phyloP scores from a whole-genome alignment of 2,113 vertebrate species.

The Dinomys branickii region DNA sequence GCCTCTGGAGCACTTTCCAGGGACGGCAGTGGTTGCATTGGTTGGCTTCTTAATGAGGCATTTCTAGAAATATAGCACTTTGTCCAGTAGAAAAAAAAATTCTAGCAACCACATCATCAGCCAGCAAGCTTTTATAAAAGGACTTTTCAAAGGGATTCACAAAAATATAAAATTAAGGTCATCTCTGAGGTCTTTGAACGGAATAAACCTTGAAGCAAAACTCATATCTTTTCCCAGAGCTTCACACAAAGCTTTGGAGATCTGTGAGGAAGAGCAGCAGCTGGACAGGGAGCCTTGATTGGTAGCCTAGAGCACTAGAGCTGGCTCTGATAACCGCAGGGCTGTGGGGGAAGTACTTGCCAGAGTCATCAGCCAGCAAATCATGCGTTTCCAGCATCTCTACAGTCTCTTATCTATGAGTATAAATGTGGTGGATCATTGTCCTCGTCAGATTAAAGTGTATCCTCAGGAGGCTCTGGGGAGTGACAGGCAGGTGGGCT shows the following conservation, averaged over 20 bases:
- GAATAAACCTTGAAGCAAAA: conserved; percentile 50
- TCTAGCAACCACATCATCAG: conserved; percentile 31
- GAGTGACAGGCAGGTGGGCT: conserved; percentile 55
- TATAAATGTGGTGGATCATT: neutral
- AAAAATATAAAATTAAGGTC: conserved; percentile 62
- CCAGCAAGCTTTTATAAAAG: neutral
- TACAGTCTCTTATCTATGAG: neutral
- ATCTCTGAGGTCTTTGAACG: conserved; percentile 49
- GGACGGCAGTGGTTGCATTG: neutral
- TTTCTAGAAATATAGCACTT: conserved; percentile 62
- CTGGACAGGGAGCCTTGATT: neutral
- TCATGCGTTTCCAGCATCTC: neutral
- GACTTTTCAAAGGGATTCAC: conserved; percentile 1
- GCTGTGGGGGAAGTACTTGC: neutral
- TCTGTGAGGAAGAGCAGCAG: neutral
- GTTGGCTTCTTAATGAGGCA: conserved; percentile 62
- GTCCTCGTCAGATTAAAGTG: conserved; percentile 11
- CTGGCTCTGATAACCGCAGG: neutral
- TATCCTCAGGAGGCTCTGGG: neutral
- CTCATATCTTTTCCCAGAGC: neutral
- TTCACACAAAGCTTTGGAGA: neutral
- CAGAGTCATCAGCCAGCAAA: neutral
- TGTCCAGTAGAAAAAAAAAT: neutral
- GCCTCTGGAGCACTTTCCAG: neutral
- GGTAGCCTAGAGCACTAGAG: neutral